Base-by-base conservation (phyloP, 2,888 invertebrate species). In the Pristionchus entomophagus region DNA sequence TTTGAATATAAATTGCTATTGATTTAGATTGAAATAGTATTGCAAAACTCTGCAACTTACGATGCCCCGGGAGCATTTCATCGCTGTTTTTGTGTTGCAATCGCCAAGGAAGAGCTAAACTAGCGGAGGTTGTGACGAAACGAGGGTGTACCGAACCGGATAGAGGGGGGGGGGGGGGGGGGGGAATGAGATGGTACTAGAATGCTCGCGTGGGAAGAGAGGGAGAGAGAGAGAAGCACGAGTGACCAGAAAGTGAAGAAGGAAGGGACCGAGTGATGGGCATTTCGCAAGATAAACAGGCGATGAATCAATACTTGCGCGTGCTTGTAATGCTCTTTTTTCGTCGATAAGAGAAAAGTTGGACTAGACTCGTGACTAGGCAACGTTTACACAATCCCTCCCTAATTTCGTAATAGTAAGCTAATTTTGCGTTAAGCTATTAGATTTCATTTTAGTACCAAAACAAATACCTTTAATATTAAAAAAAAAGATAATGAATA, bases 271-370 rank as follows among this genome's bases (percentile, higher is more conserved):
- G 51, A n/a, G 26, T 14, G 73, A 73, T 73, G 73, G 73, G 41
- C 73, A 80, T 80, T 80, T 80, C 78, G 51, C 78, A 80, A 80
- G 78, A 35, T 80, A 80, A 80, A 80, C 78, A 80, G 41, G 41
- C 26, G 73, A 73, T 73, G 73, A 73, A 73, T 73, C 73, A 45
- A 73, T 73, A 41, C 35, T 22, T 19, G 29, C 35, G 35, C 65
- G 19, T 19, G 35, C 65, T 35, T 35, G 65, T 65, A 65, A 4
- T 22, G 45, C 17, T 19, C 8, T 12, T 41, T 73, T 73, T 73
- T 73, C 8, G 73, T 73, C 19, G 73, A 45, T 3, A 45, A 45
- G 41, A 26, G 26, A 73, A 41, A 8, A 65, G 32, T 65, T 3
- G 29, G 17, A 29, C 65, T 14, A 65, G n/a, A n/a, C n/a, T n/a